Conservation (phyloP, 2,113 vertebrate genomes). For the Butastur rufipennis region DNA sequence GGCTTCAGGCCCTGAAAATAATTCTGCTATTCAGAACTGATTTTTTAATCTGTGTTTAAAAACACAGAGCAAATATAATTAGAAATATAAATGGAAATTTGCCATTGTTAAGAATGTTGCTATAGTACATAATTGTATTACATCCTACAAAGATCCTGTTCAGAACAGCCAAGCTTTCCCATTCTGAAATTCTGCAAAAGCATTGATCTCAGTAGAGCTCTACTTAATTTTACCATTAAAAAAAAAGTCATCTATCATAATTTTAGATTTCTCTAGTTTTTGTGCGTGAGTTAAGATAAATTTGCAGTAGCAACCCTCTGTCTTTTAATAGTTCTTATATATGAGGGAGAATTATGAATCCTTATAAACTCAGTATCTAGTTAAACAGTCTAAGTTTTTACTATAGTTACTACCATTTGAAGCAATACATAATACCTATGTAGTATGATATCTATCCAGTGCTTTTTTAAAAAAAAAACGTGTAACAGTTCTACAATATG, state of each 20-base stretch:
- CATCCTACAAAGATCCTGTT: neutral
- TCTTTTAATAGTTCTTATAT: neutral
- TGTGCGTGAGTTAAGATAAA: neutral
- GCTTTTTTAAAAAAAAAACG: neutral
- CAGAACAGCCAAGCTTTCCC: neutral
- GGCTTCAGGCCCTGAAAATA: neutral
- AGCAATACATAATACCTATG: neutral
- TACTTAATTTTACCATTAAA: neutral
- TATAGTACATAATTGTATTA: neutral
- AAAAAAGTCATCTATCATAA: neutral
- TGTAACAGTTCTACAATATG: neutral
- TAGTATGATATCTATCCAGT: neutral
- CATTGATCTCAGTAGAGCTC: neutral
- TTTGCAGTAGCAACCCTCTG: neutral
- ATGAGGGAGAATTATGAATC: neutral
- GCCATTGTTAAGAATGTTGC: neutral
- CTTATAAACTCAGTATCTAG: neutral
- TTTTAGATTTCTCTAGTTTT: neutral
- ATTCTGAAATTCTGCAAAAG: neutral
- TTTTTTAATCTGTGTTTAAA: neutral
- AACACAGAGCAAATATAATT: neutral
- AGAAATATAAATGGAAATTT: neutral
- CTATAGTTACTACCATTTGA: neutral
- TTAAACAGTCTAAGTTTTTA: neutral
- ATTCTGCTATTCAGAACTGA: neutral